A percentile compares a stretch with the other conserved stretches of the same genome.
Conservation (phyloP, 1,140 invertebrate genomes). For the Pseudomyrmex sp. region DNA sequence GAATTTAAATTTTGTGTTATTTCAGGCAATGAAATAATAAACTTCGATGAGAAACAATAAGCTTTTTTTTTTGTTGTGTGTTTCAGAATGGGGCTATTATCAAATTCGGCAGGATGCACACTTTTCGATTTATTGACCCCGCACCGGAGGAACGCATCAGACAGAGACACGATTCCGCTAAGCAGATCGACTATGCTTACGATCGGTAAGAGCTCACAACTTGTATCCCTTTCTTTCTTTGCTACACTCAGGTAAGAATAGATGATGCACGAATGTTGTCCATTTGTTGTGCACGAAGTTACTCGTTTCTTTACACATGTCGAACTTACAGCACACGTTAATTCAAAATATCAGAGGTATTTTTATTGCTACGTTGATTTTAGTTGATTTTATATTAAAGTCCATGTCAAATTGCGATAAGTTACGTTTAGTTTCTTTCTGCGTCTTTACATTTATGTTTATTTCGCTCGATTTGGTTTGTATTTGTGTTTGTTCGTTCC, state of each 20-base stretch:
- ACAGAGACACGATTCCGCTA: constrained; percentile 89
- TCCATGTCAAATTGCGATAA: no score
- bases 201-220: constrained; percentile 87
- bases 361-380: neutral
- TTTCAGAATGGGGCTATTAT: constrained; percentile 93
- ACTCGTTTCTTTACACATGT: constrained; percentile 1
- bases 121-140: constrained; percentile 97
- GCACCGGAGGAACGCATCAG: constrained; percentile 92
- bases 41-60: neutral
- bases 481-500: constrained; percentile 29
- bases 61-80: neutral
- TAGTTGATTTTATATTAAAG: neutral
- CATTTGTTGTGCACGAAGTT: constrained; percentile 10
- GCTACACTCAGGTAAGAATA: constrained; percentile 18
- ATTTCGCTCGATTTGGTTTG: constrained; percentile 39
- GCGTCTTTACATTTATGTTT: neutral
- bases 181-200: constrained; percentile 88
- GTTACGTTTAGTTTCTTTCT: neutral
- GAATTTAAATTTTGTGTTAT: constrained; percentile 1
- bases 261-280: constrained; percentile 32
- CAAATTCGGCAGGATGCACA: constrained; percentile 95
- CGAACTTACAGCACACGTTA: constrained; percentile 4
- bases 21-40: neutral
- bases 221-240: neutral
- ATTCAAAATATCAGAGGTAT: neutral